Evolutionary conservation across 2,113 vertebrate genomes (phyloP).

Genomic region (Myotis lucifugus): DNA sequence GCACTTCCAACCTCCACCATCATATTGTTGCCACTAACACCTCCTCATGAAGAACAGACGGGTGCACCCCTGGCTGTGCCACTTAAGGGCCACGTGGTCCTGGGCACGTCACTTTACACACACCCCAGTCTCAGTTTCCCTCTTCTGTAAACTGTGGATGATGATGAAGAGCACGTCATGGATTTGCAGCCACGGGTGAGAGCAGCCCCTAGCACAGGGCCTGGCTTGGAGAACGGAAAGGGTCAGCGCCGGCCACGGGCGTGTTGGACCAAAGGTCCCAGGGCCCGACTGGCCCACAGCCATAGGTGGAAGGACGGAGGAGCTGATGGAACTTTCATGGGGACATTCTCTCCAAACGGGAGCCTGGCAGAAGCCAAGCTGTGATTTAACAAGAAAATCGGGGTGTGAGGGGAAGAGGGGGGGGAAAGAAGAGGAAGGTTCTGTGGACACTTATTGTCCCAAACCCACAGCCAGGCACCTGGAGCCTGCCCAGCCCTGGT

Average conservation of each 20-base stretch:
- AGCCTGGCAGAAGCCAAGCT: background rate
- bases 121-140: background rate
- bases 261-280: background rate
- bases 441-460: background rate
- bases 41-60: background rate
- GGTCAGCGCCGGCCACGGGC: rapidly evolving
- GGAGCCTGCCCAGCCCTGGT: rapidly evolving
- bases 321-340: background rate
- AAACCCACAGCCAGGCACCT: background rate
- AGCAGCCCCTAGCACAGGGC: rapidly evolving
- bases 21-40: background rate
- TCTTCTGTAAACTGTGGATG: background rate
- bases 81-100: rapidly evolving
- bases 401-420: background rate
- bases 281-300: background rate
- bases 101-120: background rate
- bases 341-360: background rate
- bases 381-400: background rate
- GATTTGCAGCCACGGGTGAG: background rate
- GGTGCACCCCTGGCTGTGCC: background rate
- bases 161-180: background rate
- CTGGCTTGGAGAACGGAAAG: background rate
- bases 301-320: background rate
- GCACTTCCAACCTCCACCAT: no score
- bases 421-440: background rate